These are phyloP conservation scores for Hepsetus odoe DNA, from an alignment of 2,113 vertebrate species.

Conservation along the genomic window DNA sequence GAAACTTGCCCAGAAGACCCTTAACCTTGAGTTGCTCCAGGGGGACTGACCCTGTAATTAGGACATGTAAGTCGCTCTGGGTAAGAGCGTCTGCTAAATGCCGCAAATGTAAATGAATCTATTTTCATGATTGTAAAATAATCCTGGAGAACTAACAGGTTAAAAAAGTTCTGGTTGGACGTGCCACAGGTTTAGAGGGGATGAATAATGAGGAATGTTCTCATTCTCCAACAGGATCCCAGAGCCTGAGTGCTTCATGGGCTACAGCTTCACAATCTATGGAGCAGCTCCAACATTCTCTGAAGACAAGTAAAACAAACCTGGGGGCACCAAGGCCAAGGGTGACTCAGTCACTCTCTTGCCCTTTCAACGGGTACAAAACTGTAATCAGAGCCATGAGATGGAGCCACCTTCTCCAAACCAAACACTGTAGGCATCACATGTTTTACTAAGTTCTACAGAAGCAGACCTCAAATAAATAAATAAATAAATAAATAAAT, in stretches of 20 bases:
- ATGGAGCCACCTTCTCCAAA: constrained; percentile 40
- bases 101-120: too few relatives aligned
- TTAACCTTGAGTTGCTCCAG: too few relatives aligned
- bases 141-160: too few relatives aligned
- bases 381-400: constrained; percentile 54
- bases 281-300: constrained; percentile 74
- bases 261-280: constrained; percentile 71
- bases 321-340: constrained; percentile 56
- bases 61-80: too few relatives aligned
- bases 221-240: not conserved
- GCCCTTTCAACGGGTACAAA: constrained; percentile 51
- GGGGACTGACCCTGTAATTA: too few relatives aligned
- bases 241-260: constrained; percentile 64
- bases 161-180: not conserved
- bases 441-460: too few relatives aligned
- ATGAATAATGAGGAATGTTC: not conserved
- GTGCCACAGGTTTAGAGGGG: not conserved
- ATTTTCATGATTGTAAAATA: too few relatives aligned
- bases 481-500: too few relatives aligned
- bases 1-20: too few relatives aligned
- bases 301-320: constrained; percentile 68
- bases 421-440: constrained; percentile 33
- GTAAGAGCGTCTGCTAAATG: too few relatives aligned
- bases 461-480: too few relatives aligned
- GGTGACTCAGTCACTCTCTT: constrained; percentile 68